Percentiles rank a stretch among this genome's conserved stretches.
phyloP scores from a whole-genome alignment of 2,113 vertebrate species.

The Halcyon senegalensis region DNA sequence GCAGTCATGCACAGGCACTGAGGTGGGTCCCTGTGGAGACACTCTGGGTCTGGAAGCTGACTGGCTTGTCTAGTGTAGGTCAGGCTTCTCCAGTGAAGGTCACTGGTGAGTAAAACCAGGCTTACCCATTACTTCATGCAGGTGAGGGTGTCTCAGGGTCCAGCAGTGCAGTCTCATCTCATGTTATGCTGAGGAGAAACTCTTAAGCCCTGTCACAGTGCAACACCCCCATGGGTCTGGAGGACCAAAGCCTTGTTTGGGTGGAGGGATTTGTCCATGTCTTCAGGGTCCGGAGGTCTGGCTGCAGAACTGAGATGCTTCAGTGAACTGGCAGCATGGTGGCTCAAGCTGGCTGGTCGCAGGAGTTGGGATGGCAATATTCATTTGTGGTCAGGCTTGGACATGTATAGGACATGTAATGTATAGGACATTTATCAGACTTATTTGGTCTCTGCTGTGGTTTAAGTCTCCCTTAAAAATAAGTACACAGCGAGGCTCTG shows the following conservation, averaged over 20 bases:
- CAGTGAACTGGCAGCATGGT: neutral
- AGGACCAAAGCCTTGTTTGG: neutral
- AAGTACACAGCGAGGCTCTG: neutral
- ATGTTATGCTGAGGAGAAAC: neutral
- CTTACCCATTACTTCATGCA: neutral
- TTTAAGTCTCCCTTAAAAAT: neutral
- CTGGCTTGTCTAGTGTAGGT: accelerated
- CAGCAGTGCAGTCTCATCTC: neutral
- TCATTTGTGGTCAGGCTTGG: neutral
- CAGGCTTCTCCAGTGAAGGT: neutral
- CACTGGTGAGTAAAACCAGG: neutral
- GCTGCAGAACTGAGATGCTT: neutral
- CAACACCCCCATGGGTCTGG: neutral
- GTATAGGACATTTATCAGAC: neutral
- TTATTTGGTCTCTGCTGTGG: neutral
- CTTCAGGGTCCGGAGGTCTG: neutral
- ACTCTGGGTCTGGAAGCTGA: neutral
- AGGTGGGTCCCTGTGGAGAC: neutral
- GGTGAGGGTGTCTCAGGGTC: neutral
- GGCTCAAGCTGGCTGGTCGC: neutral
- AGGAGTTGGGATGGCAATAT: accelerated
- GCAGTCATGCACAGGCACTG: neutral
- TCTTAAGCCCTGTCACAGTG: neutral
- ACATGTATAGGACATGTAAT: neutral
- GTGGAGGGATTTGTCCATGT: neutral